A percentile compares a stretch with the other conserved stretches of the same genome.
Conservation (phyloP, 2,888 invertebrate genomes). For the Parthenolecanium corni region DNA sequence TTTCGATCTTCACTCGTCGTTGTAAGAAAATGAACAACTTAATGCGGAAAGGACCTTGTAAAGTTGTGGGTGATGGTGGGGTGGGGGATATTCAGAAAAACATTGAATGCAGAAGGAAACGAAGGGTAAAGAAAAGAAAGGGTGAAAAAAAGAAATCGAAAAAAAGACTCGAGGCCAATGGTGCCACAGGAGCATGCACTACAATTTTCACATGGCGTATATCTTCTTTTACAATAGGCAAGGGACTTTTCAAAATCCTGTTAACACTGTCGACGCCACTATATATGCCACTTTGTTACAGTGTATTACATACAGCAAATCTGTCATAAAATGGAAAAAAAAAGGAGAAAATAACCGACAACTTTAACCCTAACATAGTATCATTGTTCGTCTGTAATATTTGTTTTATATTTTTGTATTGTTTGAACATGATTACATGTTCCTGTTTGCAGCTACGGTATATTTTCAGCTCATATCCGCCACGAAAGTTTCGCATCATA, state of each 20-base stretch:
- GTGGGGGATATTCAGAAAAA: not conserved
- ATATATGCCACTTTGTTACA: slow-evolving; percentile 13
- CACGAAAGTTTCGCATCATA: too few species aligned
- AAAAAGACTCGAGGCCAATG: slow-evolving; percentile 13
- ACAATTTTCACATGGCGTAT: slow-evolving; percentile 24
- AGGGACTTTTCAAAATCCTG: slow-evolving; percentile 23
- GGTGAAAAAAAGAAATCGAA: not conserved
- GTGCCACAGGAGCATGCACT: slow-evolving; percentile 16
- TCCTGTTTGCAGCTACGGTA: too few species aligned
- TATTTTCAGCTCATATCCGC: too few species aligned
- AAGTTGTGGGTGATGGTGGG: too few species aligned
- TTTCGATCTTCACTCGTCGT: too few species aligned
- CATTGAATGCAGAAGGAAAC: not conserved
- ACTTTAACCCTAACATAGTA: slow-evolving; percentile 21
- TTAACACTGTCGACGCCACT: slow-evolving; percentile 25
- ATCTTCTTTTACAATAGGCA: slow-evolving; percentile 25
- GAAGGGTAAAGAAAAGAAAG: slow-evolving; percentile 4
- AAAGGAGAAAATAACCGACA: slow-evolving; percentile 27
- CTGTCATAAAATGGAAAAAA: slow-evolving; percentile 25
- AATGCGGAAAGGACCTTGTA: too few species aligned
- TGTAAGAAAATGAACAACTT: too few species aligned
- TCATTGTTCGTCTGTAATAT: slow-evolving; percentile 20
- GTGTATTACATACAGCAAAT: slow-evolving; percentile 8
- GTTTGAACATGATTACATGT: not conserved
- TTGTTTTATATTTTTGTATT: slow-evolving; percentile 4